Percentiles rank a stretch among this genome's conserved stretches.
phyloP scores from a whole-genome alignment of 2,113 vertebrate genomes.

The Rhineura floridana region DNA sequence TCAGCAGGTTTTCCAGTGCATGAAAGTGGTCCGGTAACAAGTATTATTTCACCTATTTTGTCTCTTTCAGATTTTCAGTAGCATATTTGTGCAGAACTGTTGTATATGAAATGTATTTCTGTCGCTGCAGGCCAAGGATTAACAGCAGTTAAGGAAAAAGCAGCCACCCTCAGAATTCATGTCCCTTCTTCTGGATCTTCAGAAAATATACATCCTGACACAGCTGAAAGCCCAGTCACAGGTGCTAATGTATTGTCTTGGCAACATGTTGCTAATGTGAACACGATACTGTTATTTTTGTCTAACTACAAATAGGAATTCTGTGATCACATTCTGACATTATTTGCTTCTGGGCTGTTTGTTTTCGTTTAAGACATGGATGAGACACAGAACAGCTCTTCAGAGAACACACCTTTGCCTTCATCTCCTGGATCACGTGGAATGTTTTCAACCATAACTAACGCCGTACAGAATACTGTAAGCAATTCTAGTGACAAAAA shows the following conservation, averaged over 20 bases:
- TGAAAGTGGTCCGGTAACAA: not conserved
- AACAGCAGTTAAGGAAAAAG: conserved; percentile 92
- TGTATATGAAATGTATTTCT: not conserved
- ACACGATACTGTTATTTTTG: not conserved
- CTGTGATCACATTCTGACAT: conserved; percentile 20
- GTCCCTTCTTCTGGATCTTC: conserved; percentile 69
- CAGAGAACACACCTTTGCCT: conserved; percentile 49
- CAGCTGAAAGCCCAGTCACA: conserved; percentile 41
- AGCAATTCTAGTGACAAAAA: conserved; percentile 59
- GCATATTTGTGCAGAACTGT: not conserved
- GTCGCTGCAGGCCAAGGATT: conserved; percentile 86
- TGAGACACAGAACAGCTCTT: conserved; percentile 54
- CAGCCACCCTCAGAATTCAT: conserved; percentile 86
- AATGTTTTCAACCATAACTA: conserved; percentile 89
- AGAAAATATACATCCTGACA: conserved; percentile 74
- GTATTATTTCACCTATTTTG: too few relatives aligned
- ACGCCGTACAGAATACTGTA: conserved; percentile 91
- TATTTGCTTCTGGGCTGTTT: not conserved
- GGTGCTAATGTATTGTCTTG: conserved; percentile 37
- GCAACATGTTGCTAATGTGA: not conserved
- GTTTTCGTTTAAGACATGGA: conserved; percentile 52
- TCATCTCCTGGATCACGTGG: conserved; percentile 78
- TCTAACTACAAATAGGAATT: not conserved
- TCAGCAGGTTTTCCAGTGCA: not conserved
- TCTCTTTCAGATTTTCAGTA: not conserved